Conservation (phyloP, 2,113 vertebrate genomes). For the Pachyramphus minor region DNA sequence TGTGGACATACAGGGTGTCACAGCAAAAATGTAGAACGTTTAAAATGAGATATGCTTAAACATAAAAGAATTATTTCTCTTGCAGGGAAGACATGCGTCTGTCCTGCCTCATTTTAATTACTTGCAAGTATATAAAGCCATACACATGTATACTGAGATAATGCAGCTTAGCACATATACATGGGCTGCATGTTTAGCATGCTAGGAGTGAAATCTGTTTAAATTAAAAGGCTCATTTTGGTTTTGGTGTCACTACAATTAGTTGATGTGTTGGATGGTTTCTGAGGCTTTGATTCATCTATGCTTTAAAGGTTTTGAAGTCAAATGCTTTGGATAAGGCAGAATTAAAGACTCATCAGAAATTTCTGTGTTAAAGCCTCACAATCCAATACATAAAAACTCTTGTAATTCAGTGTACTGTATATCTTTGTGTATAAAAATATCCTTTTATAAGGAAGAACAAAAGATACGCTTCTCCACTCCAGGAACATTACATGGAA, state of each 20-base stretch:
- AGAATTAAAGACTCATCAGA: slow-evolving; percentile 1
- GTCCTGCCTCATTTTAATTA: neutral
- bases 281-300: slow-evolving; percentile 31
- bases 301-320: slow-evolving; percentile 23
- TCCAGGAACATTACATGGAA: slow-evolving; percentile 67
- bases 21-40: neutral
- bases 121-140: neutral
- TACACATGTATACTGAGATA: neutral
- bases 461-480: slow-evolving; percentile 68
- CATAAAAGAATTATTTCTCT: neutral
- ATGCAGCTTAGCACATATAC: neutral
- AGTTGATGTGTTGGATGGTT: slow-evolving; percentile 22
- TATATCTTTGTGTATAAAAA: slow-evolving; percentile 64
- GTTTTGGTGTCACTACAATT: slow-evolving; percentile 4
- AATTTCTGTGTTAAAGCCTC: slow-evolving; percentile 19
- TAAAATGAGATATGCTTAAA: neutral
- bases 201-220: neutral
- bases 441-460: slow-evolving; percentile 64
- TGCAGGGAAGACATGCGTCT: rapidly evolving
- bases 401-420: slow-evolving; percentile 57
- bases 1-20: neutral
- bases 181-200: neutral
- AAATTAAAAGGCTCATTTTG: slow-evolving; percentile 10
- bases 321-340: slow-evolving; percentile 1
- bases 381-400: slow-evolving; percentile 45